Evolutionary conservation across 1,140 invertebrate species (phyloP).

Genomic region (Penaeus vannamei): DNA sequence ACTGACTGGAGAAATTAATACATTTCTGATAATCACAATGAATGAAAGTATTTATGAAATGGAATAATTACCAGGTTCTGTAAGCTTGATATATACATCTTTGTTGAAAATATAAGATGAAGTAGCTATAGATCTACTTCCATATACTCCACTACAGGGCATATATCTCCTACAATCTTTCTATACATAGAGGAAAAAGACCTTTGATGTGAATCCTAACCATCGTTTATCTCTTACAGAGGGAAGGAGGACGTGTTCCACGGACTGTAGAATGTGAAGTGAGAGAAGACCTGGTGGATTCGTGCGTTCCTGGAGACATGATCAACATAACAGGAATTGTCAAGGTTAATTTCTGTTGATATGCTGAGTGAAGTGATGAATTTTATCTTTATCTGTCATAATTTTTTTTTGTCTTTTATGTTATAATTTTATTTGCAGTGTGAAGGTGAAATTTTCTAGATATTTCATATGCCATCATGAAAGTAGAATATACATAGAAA

Average conservation of each 20-base stretch:
- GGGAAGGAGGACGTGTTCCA: conserved; percentile 82
- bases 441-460: neutral
- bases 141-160: neutral
- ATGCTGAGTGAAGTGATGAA: neutral
- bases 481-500: neutral
- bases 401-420: neutral
- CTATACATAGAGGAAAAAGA: neutral
- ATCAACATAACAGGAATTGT: conserved; percentile 89
- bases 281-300: conserved; percentile 87
- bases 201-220: conserved; percentile 42
- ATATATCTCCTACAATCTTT: conserved; percentile 55
- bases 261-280: conserved; percentile 90
- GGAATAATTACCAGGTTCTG: too few species aligned
- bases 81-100: neutral
- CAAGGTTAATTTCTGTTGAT: conserved; percentile 75
- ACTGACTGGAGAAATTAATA: too few species aligned
- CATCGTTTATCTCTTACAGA: conserved; percentile 72
- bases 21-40: too few species aligned
- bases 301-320: conserved; percentile 90
- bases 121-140: too few species aligned
- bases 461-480: neutral
- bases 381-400: neutral
- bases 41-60: too few species aligned
- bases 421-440: too few species aligned
- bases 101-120: neutral